Evolutionary conservation across 2,113 vertebrate genomes (phyloP).

Genomic region (Rissa tridactyla): DNA sequence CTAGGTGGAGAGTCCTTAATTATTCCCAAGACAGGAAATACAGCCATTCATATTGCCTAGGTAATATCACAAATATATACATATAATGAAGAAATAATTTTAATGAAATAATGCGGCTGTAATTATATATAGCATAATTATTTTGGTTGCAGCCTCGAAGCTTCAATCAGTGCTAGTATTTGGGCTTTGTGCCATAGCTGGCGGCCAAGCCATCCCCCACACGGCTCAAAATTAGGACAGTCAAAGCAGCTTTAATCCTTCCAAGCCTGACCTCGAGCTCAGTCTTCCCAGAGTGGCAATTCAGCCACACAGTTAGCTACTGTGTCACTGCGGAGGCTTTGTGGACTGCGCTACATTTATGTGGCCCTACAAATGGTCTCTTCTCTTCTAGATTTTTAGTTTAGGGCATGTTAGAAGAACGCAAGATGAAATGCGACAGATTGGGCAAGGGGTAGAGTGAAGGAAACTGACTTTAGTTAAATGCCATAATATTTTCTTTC

Average conservation of each 20-base stretch:
- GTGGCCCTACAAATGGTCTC: background rate
- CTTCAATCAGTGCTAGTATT: background rate
- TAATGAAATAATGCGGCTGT: background rate
- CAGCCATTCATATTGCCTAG: background rate
- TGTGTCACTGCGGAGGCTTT: background rate
- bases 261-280: background rate
- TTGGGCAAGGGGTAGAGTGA: accelerated
- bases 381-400: background rate
- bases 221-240: background rate
- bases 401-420: background rate
- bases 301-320: background rate
- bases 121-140: background rate
- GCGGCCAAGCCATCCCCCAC: background rate
- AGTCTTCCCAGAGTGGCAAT: background rate
- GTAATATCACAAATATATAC: background rate
- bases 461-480: background rate
- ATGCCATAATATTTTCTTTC: background rate
- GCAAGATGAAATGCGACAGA: background rate
- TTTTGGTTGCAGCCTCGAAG: background rate
- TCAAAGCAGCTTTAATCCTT: slow-evolving; percentile 3
- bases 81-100: background rate
- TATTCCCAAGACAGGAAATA: background rate
- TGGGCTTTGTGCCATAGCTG: background rate
- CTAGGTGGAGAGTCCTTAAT: background rate
- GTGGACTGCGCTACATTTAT: background rate